These are phyloP conservation scores for Hyalella azteca DNA, from an alignment of 2,888 invertebrate genomes.

Conservation along the genomic window DNA sequence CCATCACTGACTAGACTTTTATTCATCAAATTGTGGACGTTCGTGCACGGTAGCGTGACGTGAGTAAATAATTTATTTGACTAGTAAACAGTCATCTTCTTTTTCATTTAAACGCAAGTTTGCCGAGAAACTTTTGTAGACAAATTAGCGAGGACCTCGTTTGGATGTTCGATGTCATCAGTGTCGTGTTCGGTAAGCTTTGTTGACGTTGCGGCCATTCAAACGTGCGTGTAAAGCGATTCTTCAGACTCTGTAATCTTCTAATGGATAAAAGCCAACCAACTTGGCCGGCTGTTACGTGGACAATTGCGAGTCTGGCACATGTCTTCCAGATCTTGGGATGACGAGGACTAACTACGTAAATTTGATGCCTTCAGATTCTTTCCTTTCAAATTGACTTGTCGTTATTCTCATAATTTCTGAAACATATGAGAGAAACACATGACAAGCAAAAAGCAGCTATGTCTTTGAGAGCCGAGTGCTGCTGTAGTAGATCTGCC, in stretches of 20 bases:
- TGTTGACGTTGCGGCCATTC: conserved; percentile 18
- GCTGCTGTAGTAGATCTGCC: too few relatives aligned
- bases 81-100: neutral
- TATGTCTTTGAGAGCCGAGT: too few relatives aligned
- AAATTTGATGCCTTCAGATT: too few relatives aligned
- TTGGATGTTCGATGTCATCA: conserved; percentile 23
- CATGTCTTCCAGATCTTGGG: too few relatives aligned
- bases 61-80: neutral
- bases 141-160: conserved; percentile 1
- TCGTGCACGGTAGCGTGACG: neutral
- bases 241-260: neutral
- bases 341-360: too few relatives aligned
- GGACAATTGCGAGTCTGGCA: too few relatives aligned
- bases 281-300: too few relatives aligned
- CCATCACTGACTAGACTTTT: too few relatives aligned
- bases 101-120: neutral
- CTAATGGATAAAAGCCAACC: neutral
- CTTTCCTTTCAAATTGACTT: too few relatives aligned
- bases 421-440: too few relatives aligned
- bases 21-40: neutral
- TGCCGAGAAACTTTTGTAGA: conserved; percentile 10
- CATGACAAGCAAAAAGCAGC: too few relatives aligned
- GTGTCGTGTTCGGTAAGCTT: conserved; percentile 8
- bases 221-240: conserved; percentile 12
- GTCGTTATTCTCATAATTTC: too few relatives aligned